These are phyloP conservation scores for Heptranchias perlo DNA, from an alignment of 2,113 vertebrate species.

Conservation along the genomic window DNA sequence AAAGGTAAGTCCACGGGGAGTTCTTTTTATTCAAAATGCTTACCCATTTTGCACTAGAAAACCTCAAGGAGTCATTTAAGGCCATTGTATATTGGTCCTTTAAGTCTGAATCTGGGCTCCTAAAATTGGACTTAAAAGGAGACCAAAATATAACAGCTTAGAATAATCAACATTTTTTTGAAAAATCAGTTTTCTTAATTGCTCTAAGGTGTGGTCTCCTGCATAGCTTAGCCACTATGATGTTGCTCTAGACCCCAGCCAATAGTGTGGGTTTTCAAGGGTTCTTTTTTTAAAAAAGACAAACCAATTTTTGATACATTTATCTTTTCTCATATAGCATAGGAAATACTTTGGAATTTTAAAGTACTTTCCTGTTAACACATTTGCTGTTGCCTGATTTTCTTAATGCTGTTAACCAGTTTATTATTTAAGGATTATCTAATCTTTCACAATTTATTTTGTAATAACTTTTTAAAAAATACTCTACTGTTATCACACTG, in stretches of 20 bases:
- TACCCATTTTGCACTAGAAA: background rate
- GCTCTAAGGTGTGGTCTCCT: background rate
- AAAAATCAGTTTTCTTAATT: background rate
- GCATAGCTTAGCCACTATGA: background rate
- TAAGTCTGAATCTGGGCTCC: background rate
- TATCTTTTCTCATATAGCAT: background rate
- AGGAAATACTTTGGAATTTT: background rate
- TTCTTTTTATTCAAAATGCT: background rate
- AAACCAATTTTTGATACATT: background rate
- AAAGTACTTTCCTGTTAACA: background rate
- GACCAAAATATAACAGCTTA: background rate
- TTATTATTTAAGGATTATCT: background rate
- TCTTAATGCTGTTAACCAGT: background rate
- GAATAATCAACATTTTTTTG: background rate
- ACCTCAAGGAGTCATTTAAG: background rate
- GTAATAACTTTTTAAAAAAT: background rate
- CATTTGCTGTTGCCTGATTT: background rate
- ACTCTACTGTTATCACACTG: background rate
- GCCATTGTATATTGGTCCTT: background rate
- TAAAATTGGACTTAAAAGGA: background rate
- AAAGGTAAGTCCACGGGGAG: background rate
- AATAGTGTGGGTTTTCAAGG: background rate
- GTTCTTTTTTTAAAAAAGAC: too few species aligned
- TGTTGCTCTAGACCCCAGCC: background rate
- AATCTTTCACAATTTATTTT: background rate